Base-by-base conservation (phyloP, 1,140 invertebrate genomes). In the Meteorus sp. region DNA sequence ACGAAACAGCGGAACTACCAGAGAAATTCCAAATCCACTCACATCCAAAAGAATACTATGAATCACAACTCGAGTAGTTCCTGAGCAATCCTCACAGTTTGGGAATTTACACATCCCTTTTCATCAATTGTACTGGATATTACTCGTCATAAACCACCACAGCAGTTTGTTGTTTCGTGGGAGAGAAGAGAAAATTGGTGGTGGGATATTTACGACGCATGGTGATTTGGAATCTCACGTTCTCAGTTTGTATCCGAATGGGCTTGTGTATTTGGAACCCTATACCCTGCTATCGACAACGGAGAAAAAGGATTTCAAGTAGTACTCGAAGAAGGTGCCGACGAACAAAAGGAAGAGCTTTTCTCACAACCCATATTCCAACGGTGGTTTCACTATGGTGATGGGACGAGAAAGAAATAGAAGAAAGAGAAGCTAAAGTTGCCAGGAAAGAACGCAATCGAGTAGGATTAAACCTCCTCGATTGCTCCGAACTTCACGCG, bases 401-500 rank as follows among this genome's bases (percentile, higher is more conserved):
- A 50, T 51, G 23, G 20, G n/a, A 50, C 9, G 27, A 19, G 50
- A 35, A 37, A n/a, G 44, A 35, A 22, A 23, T 13, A 35, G 44
- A 31, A 33, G 57, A 17, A 37, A 59, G 64, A 55, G 58, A 59
- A 61, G 67, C 64, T 60, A 63, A 71, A 73, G 71, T 74, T 74
- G 56, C 35, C 63, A 54, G 65, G 68, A 60, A 69, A 73, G 71
- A 66, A 75, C 33, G 74, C 76, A 76, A 76, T 78, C 69, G 72
- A 76, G 72, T 71, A 68, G 74, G 74, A 76, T 79, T 78, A 76
- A 78, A 72, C 73, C 76, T 75, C 74, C 71, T 71, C 72, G 72
- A 78, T 79, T 77, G 74, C 76, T 77, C 73, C 68, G 66, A 74
- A 76, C 73, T 77, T 76, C 74, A 75, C 73, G 71, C 69, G 71